Conservation (phyloP, 2,888 invertebrate species). For the Drosophila seclusa region DNA sequence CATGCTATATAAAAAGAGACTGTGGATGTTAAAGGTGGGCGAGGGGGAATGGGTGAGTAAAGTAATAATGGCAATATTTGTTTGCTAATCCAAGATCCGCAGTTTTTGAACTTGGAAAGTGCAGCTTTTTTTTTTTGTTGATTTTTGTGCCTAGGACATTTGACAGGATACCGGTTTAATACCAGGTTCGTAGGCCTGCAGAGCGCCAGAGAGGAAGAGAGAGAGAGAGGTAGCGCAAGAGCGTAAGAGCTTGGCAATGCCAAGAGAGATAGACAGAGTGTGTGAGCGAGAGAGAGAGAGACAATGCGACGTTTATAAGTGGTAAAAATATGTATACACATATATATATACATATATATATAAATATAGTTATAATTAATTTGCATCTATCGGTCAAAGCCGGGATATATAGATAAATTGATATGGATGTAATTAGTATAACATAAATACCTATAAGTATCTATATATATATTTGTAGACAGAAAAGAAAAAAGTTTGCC, state of each 20-base stretch:
- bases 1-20: background rate
- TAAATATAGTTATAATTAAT: conserved; percentile 2
- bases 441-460: conserved; percentile 26
- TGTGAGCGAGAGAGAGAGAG: background rate
- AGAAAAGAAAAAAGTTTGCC: conserved; percentile 41
- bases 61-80: conserved; percentile 3
- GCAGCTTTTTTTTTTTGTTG: background rate
- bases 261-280: conserved; percentile 6
- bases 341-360: conserved; percentile 8
- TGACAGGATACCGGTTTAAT: conserved; percentile 71
- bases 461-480: conserved; percentile 17
- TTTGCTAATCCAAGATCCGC: conserved; percentile 36
- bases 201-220: conserved; percentile 9
- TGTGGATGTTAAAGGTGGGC: background rate
- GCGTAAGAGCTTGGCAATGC: conserved; percentile 8
- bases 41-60: background rate
- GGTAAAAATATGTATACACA: conserved; percentile 35
- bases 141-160: conserved; percentile 43
- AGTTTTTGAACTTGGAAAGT: conserved; percentile 22
- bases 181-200: conserved; percentile 14
- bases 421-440: background rate
- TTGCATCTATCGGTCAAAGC: background rate
- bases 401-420: background rate
- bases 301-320: conserved; percentile 15
- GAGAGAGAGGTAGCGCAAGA: conserved; percentile 12